Conservation (phyloP, 2,797 vertebrate genomes). For the Strix occidentalis region DNA sequence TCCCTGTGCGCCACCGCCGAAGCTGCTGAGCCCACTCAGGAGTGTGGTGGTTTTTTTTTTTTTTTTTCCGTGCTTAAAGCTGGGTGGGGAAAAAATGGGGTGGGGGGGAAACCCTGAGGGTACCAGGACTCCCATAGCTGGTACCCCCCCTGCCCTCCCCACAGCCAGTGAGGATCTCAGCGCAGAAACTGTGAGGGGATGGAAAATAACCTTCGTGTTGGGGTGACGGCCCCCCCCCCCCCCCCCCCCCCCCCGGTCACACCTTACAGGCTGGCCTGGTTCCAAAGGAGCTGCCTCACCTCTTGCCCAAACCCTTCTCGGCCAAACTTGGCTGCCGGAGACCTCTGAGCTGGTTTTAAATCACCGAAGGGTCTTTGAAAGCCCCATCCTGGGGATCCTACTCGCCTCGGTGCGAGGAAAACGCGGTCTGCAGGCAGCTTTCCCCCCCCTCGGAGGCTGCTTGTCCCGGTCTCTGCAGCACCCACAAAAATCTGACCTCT, state of each 20-base stretch:
- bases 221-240: not conserved
- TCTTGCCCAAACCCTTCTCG: too few relatives aligned
- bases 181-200: too few relatives aligned
- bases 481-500: not conserved
- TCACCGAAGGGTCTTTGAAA: not conserved
- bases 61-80: not conserved
- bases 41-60: not conserved
- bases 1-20: not conserved
- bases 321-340: too few relatives aligned
- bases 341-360: too few relatives aligned
- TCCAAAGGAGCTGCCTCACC: not conserved
- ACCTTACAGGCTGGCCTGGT: accelerated
- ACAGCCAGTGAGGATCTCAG: accelerated
- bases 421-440: accelerated
- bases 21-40: not conserved
- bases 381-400: accelerated
- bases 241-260: too few relatives aligned
- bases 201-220: not conserved
- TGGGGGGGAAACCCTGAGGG: too few relatives aligned
- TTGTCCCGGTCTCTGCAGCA: not conserved
- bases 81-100: too few relatives aligned
- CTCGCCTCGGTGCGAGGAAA: accelerated
- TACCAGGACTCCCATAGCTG: accelerated
- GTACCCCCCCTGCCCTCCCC: accelerated
- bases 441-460: too few relatives aligned